phyloP scores from a whole-genome alignment of 2,888 invertebrate genomes.

The Alloplasta piceator region DNA sequence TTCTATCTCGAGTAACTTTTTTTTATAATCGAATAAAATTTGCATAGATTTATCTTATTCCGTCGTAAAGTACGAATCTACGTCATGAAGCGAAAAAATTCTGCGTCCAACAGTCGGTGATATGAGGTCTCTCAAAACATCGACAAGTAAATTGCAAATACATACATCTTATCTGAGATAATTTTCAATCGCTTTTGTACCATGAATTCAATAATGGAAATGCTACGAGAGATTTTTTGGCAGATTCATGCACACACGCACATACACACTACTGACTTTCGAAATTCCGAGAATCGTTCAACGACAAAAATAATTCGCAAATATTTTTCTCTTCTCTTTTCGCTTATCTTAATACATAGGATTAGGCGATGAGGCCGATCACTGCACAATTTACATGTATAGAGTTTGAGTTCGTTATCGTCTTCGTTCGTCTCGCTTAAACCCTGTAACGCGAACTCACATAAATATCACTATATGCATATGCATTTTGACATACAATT shows the following conservation, averaged over 20 bases:
- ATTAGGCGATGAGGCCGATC: slow-evolving; percentile 53
- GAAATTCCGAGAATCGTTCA: neutral
- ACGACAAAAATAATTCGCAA: slow-evolving; percentile 61
- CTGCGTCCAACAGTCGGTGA: slow-evolving; percentile 18
- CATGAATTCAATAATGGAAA: slow-evolving; percentile 33
- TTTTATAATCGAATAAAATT: too few relatives aligned
- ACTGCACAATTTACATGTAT: slow-evolving; percentile 7
- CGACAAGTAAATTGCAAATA: slow-evolving; percentile 43
- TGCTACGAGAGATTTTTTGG: slow-evolving; percentile 35
- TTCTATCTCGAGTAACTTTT: too few relatives aligned
- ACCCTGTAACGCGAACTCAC: slow-evolving; percentile 63
- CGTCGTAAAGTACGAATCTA: too few relatives aligned
- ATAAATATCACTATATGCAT: slow-evolving; percentile 4
- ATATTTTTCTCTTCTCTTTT: neutral
- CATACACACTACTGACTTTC: neutral
- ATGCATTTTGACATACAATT: neutral
- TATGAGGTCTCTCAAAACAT: slow-evolving; percentile 36
- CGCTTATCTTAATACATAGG: slow-evolving; percentile 24
- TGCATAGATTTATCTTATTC: too few relatives aligned
- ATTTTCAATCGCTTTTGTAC: slow-evolving; percentile 1
- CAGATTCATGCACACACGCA: neutral
- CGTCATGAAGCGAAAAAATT: neutral
- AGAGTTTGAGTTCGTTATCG: slow-evolving; percentile 51
- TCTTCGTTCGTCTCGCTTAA: slow-evolving; percentile 42
- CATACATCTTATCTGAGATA: slow-evolving; percentile 26